Percentiles rank a stretch among this genome's conserved stretches.
phyloP scores from a whole-genome alignment of 2,888 invertebrate genomes.

The Cantharis lateralis region DNA sequence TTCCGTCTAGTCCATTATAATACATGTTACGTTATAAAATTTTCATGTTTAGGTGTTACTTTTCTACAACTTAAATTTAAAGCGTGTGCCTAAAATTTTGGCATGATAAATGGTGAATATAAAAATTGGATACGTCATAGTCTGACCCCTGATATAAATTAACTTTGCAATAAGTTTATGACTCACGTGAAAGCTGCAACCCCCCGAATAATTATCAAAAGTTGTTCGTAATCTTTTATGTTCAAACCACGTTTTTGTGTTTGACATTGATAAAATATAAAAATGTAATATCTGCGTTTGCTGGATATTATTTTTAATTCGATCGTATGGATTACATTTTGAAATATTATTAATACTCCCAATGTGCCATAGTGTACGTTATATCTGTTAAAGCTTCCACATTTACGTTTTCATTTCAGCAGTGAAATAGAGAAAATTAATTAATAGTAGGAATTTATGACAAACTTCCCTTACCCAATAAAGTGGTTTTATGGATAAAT shows the following conservation, averaged over 20 bases:
- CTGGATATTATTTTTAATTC: not conserved
- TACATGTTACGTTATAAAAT: not conserved
- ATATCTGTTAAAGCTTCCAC: not conserved
- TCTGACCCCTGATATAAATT: not conserved
- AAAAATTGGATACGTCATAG: not conserved
- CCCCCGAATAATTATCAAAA: not conserved
- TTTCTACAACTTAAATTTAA: not conserved
- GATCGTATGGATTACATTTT: not conserved
- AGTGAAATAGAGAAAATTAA: not conserved
- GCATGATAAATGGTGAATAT: not conserved
- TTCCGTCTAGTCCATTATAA: not conserved
- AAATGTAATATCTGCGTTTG: not conserved
- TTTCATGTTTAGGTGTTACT: not conserved
- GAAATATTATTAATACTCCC: not conserved
- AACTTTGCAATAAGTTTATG: not conserved
- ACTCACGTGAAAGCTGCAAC: not conserved
- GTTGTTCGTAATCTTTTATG: not conserved
- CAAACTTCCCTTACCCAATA: constrained; percentile 14
- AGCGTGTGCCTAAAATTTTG: not conserved
- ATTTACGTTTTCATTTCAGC: not conserved
- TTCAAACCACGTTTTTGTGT: not conserved
- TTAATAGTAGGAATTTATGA: constrained; percentile 18
- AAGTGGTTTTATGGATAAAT: constrained; percentile 13
- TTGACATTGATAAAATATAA: not conserved
- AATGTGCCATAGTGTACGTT: not conserved